A percentile compares a stretch with the other conserved stretches of the same genome.
Conservation (phyloP, 1,140 invertebrate species). For the Littorina saxatilis region DNA sequence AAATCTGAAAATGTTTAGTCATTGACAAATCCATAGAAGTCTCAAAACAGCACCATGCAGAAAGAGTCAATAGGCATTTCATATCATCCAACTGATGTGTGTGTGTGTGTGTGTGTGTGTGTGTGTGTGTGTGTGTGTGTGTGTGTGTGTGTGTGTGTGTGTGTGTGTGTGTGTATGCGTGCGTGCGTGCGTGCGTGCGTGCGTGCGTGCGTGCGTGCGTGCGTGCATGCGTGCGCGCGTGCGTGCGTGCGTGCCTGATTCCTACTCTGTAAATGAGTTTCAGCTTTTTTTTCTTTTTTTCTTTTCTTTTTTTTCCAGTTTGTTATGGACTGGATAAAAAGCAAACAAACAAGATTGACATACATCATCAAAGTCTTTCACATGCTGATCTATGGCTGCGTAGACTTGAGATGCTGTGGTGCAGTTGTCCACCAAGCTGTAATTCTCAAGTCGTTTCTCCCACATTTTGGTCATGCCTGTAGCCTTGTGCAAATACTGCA, state of each 20-base stretch:
- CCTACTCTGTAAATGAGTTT: not conserved
- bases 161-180: not conserved
- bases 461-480: not conserved
- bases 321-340: not conserved
- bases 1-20: too few relatives aligned
- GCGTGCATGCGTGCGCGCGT: not conserved
- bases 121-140: too few relatives aligned
- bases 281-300: not conserved
- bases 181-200: not conserved
- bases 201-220: not conserved
- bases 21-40: too few relatives aligned
- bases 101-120: too few relatives aligned
- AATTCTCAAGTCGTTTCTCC: constrained; percentile 34
- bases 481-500: constrained; percentile 31
- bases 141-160: not conserved
- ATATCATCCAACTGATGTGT: too few relatives aligned
- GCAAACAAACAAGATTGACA: not conserved
- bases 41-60: too few relatives aligned
- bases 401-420: constrained; percentile 32
- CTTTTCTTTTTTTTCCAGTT: not conserved
- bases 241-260: not conserved
- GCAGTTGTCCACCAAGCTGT: constrained; percentile 16
- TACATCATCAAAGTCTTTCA: constrained; percentile 50
- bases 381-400: constrained; percentile 33
- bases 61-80: too few relatives aligned